phyloP scores from a whole-genome alignment of 1,140 invertebrate species.

The Choristoneura fumiferana region DNA sequence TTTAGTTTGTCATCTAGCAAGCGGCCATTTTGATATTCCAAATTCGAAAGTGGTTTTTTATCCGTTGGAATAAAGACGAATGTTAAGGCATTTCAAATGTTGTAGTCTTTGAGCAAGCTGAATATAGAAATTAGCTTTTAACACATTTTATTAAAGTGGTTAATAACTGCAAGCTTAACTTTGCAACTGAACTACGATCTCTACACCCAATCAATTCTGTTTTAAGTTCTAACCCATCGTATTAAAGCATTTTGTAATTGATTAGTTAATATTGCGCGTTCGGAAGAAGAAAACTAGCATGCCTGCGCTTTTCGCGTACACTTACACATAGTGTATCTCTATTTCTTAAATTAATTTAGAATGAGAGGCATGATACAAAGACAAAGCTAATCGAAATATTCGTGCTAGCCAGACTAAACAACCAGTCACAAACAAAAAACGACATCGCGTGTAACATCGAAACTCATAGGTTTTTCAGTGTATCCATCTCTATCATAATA shows the following conservation, averaged over 20 bases:
- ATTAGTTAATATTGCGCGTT: too few relatives aligned
- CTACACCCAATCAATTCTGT: not conserved
- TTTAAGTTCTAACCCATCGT: not conserved
- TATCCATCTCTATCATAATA: too few relatives aligned
- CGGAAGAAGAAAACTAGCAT: too few relatives aligned
- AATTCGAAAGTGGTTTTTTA: slow-evolving; percentile 6
- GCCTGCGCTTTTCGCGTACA: too few relatives aligned
- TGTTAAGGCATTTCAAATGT: not conserved
- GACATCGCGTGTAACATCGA: too few relatives aligned
- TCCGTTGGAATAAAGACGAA: slow-evolving; percentile 1
- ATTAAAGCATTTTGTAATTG: not conserved
- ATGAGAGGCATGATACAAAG: too few relatives aligned
- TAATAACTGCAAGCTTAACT: slow-evolving; percentile 20
- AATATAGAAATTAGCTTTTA: slow-evolving; percentile 2
- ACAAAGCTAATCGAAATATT: too few relatives aligned
- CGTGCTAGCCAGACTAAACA: too few relatives aligned
- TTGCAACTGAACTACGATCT: slow-evolving; percentile 10
- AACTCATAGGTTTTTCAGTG: too few relatives aligned
- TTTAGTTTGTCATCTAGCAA: not conserved
- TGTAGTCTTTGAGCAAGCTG: not conserved
- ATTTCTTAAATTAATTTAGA: too few relatives aligned
- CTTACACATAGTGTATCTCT: too few relatives aligned
- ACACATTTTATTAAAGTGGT: slow-evolving; percentile 19
- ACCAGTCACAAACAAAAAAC: too few relatives aligned
- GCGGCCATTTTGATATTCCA: not conserved